Base-by-base conservation (phyloP, 2,888 invertebrate species). In the Hofmannophila pseudospretella region DNA sequence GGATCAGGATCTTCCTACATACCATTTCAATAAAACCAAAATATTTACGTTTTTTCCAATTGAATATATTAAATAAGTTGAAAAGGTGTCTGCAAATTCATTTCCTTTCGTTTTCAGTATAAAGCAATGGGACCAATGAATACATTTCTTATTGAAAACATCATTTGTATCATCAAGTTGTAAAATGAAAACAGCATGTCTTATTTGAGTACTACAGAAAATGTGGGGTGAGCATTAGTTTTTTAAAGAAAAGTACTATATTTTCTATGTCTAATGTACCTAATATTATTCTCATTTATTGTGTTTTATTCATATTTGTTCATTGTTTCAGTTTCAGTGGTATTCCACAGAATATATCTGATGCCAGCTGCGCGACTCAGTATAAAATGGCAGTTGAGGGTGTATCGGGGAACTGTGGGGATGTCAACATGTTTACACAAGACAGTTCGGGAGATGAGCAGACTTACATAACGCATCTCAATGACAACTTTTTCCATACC, bases 141-240 rank as follows among this genome's bases (percentile, higher is more conserved):
- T 58, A 58, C 59, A 66, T 58, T 61, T 66, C 54, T 54, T 63
- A 57, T 55, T 65, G 64, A 49, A 62, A 59, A 48, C 51, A 57
- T 69, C 67, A 53, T 69, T 71, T 70, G 51, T 67, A 62, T 64
- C 51, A 63, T 52, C 64, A 70, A 67, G 71, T 71, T 71, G 63
- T 79, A 85, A 78, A 78, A 87, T 86, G 86, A 75, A 69, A 64
- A 59, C 78, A 87, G 52, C 65, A 88, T 88, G 88, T 88, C 88
- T 71, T 88, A 75, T 80, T 77, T 88, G 81, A 88, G 87, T 66
- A 67, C 87, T 57, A 71, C 87, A 58, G 87, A 86, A 81, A 88
- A 85, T 81, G 84, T 87, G 67, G 85, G 86, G 88, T 88, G 55
- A 76, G 84, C 63, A 10, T 11, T 31, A n/a, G 10, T 23, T 13